phyloP scores from a whole-genome alignment of 2,113 vertebrate genomes.

The Scopus umbretta region DNA sequence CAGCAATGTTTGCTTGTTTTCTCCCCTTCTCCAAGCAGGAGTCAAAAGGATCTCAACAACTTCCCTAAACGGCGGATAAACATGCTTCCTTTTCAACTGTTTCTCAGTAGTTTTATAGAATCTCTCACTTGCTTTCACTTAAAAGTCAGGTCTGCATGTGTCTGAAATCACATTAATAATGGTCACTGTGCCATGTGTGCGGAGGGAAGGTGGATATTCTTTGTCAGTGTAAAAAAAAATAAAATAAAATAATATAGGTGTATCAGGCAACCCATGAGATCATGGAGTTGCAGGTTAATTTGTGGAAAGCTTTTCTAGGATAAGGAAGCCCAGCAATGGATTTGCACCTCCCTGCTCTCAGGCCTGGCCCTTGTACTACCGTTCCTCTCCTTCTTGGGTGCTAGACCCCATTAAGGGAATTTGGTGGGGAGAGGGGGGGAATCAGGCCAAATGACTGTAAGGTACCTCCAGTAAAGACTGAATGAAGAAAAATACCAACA shows the following conservation, averaged over 20 bases:
- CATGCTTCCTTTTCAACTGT: neutral
- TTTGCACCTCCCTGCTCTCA: neutral
- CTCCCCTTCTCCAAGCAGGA: conserved; percentile 18
- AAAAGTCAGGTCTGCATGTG: neutral
- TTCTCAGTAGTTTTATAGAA: neutral
- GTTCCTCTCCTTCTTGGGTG: neutral
- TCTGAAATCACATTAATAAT: neutral
- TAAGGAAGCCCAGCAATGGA: neutral
- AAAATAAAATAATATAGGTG: neutral
- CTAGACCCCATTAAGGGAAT: neutral
- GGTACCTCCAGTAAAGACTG: neutral
- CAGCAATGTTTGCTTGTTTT: neutral
- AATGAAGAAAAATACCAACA: neutral
- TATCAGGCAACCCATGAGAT: neutral
- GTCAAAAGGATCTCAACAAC: neutral
- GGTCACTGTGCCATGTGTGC: fast-evolving
- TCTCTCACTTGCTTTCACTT: neutral
- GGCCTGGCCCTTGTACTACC: fast-evolving
- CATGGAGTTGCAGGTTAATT: neutral
- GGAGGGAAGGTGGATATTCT: neutral
- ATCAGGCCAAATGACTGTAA: neutral
- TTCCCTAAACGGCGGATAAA: neutral
- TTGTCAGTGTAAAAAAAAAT: neutral
- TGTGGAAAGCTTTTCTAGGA: neutral
- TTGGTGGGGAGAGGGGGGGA: too few relatives aligned